Conservation (phyloP, 2,113 vertebrate genomes). For the Actenoides hombroni region DNA sequence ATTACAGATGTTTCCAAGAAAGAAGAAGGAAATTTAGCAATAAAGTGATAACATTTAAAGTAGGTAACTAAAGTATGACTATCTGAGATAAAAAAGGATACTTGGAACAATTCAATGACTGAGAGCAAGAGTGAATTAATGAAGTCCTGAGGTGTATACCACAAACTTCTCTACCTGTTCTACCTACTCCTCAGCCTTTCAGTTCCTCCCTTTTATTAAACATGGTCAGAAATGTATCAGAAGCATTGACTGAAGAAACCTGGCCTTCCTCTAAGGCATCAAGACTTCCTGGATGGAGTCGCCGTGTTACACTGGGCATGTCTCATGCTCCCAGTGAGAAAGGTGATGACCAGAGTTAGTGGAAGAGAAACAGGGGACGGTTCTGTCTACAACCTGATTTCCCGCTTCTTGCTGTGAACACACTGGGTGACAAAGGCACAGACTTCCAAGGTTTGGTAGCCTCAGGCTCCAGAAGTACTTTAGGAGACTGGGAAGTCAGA, state of each 20-base stretch:
- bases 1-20: not conserved
- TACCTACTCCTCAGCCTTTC: not conserved
- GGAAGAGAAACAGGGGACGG: rapidly evolving
- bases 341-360: not conserved
- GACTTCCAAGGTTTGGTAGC: not conserved
- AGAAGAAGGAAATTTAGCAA: not conserved
- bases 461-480: not conserved
- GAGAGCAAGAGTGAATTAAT: not conserved
- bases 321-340: not conserved
- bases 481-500: not conserved
- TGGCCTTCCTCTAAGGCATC: not conserved
- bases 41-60: not conserved
- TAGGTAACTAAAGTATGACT: not conserved
- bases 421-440: not conserved
- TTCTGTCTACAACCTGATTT: not conserved
- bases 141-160: not conserved
- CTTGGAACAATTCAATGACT: not conserved
- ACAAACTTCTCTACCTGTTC: not conserved
- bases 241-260: not conserved
- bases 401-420: not conserved
- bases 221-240: not conserved
- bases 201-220: not conserved
- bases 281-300: not conserved
- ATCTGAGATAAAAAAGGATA: not conserved
- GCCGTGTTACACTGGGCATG: not conserved